Evolutionary conservation across 2,797 vertebrate species (phyloP), one percentile per base, ranked within the genome.

Genomic region (Anniella stebbinsi): DNA sequence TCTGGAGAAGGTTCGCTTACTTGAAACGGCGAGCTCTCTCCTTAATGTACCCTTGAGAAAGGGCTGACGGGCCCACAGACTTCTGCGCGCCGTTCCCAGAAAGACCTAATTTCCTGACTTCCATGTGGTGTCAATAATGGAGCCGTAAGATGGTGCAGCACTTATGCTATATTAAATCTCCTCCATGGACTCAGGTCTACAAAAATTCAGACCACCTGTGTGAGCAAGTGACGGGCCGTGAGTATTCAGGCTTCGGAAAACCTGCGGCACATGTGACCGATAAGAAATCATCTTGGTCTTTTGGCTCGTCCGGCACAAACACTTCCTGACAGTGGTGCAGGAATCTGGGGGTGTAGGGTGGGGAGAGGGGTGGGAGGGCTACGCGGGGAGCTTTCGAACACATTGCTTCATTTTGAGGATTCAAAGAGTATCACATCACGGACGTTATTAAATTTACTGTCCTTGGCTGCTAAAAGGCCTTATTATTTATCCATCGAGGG

Each of bases 61-160:
- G 96, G 96, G 96, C 97, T 97, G 97, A 98, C 97, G 98, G 98
- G 96, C 98, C 45, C 97, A 95, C 98, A 98, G 99, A 98, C 98
- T 98, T 98, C 97, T 98, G 98, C 97, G 97, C 97, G 98, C 97
- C 97, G 97, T 98, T 99, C 98, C 98, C 98, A 98, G 98, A 98
- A 98, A 97, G 97, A 98, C 98, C 97, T 98, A 98, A 98, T 98
- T 98, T 99, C 98, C 98, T 98, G 98, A 97, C 97, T 95, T 98
- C 98, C 98, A 99, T 98, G 98, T 99, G 98, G 98, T 98, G 98
- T 98, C 98, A 99, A 98, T 99, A 99, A 99, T 97, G 97, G 97
- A 97, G 97, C 98, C 98, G 98, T 97, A 98, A 97, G 97, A 98
- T 96, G 97, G 97, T 98, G 97, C 94, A 96, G 97, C 96, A 98